Conservation (phyloP, 2,113 vertebrate genomes). For the Phycodurus eques region DNA sequence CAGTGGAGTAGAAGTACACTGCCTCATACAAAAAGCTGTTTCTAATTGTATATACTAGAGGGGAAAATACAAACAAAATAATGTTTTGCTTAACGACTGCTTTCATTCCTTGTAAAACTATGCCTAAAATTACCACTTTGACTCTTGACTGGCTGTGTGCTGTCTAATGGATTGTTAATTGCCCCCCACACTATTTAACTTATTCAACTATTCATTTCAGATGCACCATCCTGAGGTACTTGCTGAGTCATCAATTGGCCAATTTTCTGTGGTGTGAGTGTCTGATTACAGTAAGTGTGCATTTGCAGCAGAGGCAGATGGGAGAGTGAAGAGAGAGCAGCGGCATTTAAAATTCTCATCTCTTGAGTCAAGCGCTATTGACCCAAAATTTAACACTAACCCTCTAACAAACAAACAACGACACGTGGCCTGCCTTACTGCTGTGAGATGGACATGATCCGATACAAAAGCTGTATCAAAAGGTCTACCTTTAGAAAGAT, state of each 20-base stretch:
- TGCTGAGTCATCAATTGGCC: slow-evolving; percentile 32
- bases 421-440: neutral
- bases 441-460: slow-evolving; percentile 12
- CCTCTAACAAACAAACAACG: neutral
- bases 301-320: slow-evolving; percentile 29
- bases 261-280: slow-evolving; percentile 7
- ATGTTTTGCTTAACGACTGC: neutral
- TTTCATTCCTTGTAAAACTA: neutral
- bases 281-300: neutral
- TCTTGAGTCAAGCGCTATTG: slow-evolving; percentile 34
- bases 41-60: neutral
- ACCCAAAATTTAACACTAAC: slow-evolving; percentile 29
- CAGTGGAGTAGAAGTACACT: neutral
- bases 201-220: slow-evolving; percentile 11
- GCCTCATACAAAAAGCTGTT: neutral
- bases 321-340: slow-evolving; percentile 18
- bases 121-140: neutral
- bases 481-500: neutral
- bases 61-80: neutral
- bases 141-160: neutral
- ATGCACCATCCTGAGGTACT: neutral
- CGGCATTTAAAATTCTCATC: slow-evolving; percentile 40
- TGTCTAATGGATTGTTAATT: neutral
- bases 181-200: neutral
- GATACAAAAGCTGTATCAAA: neutral